Conservation (phyloP, 64 coral and sea anemone genomes). For the Cladopsammia gracilis region DNA sequence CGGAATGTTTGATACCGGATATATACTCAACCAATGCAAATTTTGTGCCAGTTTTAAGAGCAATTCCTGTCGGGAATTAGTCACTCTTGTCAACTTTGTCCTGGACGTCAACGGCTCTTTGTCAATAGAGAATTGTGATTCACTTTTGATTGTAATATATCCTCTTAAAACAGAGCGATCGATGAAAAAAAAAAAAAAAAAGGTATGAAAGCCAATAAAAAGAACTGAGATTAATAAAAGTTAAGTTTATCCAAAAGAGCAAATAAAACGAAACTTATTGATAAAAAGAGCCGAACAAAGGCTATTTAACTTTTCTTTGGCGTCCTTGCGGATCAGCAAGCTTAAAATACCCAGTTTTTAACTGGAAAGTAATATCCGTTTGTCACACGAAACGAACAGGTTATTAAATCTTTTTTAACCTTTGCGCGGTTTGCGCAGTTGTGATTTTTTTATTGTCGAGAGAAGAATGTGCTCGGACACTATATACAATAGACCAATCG, state of each 20-base stretch:
- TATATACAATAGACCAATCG: background rate
- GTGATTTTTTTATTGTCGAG: background rate
- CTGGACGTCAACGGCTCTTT: background rate
- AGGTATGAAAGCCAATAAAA: background rate
- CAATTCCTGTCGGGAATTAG: background rate
- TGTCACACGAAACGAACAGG: background rate
- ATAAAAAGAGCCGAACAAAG: background rate
- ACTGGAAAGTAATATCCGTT: constrained; percentile 15
- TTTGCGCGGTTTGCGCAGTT: constrained; percentile 10
- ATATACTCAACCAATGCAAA: background rate
- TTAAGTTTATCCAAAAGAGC: background rate
- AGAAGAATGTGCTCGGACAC: constrained; percentile 15
- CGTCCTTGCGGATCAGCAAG: background rate
- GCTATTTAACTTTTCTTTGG: background rate
- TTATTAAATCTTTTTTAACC: constrained; percentile 13
- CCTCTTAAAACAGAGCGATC: background rate
- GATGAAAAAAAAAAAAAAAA: background rate
- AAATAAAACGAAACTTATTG: background rate
- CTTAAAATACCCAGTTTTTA: background rate
- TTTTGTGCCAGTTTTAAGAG: background rate
- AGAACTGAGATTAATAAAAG: background rate
- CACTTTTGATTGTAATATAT: constrained; percentile 1
- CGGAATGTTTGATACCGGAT: background rate
- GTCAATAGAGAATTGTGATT: background rate
- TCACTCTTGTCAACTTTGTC: constrained; percentile 21